Evolutionary conservation across 1,140 invertebrate species (phyloP), one percentile per base, ranked within the genome.

Genomic region (Cardiocondyla obscurior): DNA sequence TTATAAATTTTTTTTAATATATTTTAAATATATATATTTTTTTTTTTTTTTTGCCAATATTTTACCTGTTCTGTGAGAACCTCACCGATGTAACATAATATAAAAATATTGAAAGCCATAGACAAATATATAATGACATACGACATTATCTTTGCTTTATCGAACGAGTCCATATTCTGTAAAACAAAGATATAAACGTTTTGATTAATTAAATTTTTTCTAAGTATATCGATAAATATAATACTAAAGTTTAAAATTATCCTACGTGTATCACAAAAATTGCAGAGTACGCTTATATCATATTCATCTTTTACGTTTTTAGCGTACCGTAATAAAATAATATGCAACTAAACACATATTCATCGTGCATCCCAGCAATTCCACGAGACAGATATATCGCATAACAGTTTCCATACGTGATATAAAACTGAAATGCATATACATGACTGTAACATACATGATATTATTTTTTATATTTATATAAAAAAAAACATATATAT

Each of bases 11-110:
- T 30, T 6, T 53, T 33, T 1, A 10, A 53, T 22, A 33, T 22
- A 22, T 2, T 3, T n/a, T 25, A 8, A 4, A n/a, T 14, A 16
- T n/a, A n/a, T n/a, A n/a, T n/a, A n/a, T n/a, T n/a, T n/a, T n/a
- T n/a, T n/a, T n/a, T n/a, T n/a, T n/a, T n/a, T n/a, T n/a, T n/a
- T n/a, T n/a, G n/a, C n/a, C n/a, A n/a, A n/a, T n/a, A n/a, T n/a
- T n/a, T 46, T 91, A 91, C 91, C 89, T 92, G 70, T 79, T 81
- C 73, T 7, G 85, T 79, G 1, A 91, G 53, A 53, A 79, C 64
- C 84, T 92, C 90, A n/a, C 91, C 89, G n/a, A 90, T 85, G 28
- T 90, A 90, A 65, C 91, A 92, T 81, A 90, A 85, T 76, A 90
- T 70, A 12, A 90, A 92, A 62, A 91, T 88, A 74, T 91, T 91